A percentile compares a stretch with the other conserved stretches of the same genome.
phyloP scores from a whole-genome alignment of 2,888 invertebrate species.

The Fragum sueziense region DNA sequence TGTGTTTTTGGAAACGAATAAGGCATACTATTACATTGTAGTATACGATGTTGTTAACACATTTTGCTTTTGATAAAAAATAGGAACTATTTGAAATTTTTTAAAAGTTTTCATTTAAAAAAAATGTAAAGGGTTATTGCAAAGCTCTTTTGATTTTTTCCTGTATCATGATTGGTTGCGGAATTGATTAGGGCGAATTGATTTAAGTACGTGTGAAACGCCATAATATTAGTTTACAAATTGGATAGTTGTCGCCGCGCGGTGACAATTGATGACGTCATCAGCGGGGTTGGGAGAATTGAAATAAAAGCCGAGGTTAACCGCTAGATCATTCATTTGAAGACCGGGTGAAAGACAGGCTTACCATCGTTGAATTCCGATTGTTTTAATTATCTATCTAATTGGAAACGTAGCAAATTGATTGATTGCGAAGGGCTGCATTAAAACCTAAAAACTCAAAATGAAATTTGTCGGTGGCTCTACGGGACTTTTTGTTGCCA shows the following conservation, averaged over 20 bases:
- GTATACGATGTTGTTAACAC: too few relatives aligned
- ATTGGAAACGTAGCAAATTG: not conserved
- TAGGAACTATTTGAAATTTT: too few relatives aligned
- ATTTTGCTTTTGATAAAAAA: too few relatives aligned
- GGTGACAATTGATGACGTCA: conserved; percentile 12
- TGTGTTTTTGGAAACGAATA: too few relatives aligned
- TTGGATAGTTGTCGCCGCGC: conserved; percentile 13
- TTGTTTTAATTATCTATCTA: not conserved
- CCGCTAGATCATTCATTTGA: conserved; percentile 4
- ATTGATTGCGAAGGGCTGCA: too few relatives aligned
- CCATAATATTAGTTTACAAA: not conserved
- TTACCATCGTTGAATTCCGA: not conserved
- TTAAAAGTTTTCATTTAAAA: too few relatives aligned
- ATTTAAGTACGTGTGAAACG: not conserved
- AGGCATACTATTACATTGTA: too few relatives aligned
- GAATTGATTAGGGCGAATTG: not conserved
- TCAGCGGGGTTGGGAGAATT: not conserved
- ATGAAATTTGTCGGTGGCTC: not conserved
- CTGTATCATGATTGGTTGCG: not conserved
- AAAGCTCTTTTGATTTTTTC: not conserved
- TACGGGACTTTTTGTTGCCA: conserved; percentile 30
- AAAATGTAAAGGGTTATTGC: not conserved
- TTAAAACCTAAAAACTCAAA: too few relatives aligned
- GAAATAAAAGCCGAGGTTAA: conserved; percentile 1
- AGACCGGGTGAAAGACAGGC: not conserved